phyloP scores from a whole-genome alignment of 2,888 invertebrate species.

The Idaea aversata region DNA sequence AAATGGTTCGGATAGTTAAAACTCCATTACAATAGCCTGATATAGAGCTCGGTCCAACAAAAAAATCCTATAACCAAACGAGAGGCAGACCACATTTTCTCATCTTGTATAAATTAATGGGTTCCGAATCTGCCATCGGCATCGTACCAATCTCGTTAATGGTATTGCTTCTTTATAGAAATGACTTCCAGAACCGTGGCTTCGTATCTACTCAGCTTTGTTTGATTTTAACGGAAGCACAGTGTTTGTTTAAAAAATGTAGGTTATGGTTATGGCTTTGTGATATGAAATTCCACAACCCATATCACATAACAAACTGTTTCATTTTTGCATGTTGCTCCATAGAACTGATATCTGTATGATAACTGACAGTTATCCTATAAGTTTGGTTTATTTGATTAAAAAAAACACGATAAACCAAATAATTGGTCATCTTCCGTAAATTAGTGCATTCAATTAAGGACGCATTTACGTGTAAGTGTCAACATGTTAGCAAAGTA shows the following conservation, averaged over 20 bases:
- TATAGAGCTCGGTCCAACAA: neutral
- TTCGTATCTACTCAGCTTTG: neutral
- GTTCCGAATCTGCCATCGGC: slow-evolving; percentile 5
- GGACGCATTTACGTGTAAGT: too few relatives aligned
- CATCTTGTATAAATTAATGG: slow-evolving; percentile 1
- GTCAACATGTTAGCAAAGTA: too few relatives aligned
- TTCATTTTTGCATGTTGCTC: too few relatives aligned
- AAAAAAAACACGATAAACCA: too few relatives aligned
- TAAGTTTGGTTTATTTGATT: too few relatives aligned
- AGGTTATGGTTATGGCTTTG: neutral
- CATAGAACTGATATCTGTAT: too few relatives aligned
- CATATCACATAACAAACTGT: too few relatives aligned
- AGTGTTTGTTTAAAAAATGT: neutral
- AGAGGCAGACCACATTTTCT: neutral
- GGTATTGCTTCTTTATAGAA: slow-evolving; percentile 8
- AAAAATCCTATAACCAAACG: neutral
- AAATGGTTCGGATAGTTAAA: neutral
- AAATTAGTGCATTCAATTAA: too few relatives aligned
- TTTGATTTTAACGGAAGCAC: neutral
- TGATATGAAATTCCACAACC: neutral
- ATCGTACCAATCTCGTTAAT: slow-evolving; percentile 11
- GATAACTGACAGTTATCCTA: too few relatives aligned
- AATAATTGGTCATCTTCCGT: too few relatives aligned
- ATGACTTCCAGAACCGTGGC: slow-evolving; percentile 1
- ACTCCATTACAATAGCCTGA: neutral